These are phyloP conservation scores for Cephalopholis sonnerati DNA, from an alignment of 2,113 vertebrate genomes.

Conservation along the genomic window DNA sequence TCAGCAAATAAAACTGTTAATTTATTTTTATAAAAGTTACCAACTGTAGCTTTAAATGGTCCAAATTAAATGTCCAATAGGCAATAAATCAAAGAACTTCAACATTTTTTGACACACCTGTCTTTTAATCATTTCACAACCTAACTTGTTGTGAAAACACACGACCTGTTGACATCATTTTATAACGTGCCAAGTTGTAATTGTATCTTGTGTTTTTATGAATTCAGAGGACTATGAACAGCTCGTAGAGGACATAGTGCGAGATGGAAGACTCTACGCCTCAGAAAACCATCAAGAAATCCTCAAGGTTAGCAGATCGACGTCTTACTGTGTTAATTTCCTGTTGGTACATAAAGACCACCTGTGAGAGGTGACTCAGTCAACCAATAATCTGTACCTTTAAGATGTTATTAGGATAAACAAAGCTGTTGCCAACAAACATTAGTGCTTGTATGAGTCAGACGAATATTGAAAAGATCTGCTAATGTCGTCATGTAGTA, in stretches of 20 bases:
- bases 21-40: too few relatives aligned
- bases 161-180: neutral
- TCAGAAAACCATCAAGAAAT: slow-evolving; percentile 99
- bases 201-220: neutral
- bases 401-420: neutral
- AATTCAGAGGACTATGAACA: slow-evolving; percentile 96
- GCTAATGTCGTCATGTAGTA: neutral
- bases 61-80: too few relatives aligned
- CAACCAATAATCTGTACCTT: neutral
- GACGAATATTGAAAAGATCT: neutral
- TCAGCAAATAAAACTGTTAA: too few relatives aligned
- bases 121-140: slow-evolving; percentile 2
- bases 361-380: slow-evolving; percentile 1
- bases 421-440: slow-evolving; percentile 4
- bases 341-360: neutral
- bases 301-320: slow-evolving; percentile 89
- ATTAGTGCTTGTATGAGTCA: slow-evolving; percentile 1
- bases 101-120: too few relatives aligned
- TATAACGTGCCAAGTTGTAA: neutral
- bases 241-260: slow-evolving; percentile 96
- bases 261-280: slow-evolving; percentile 95
- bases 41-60: too few relatives aligned
- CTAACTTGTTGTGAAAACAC: neutral
- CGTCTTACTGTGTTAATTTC: neutral
- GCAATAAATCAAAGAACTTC: too few relatives aligned